These are phyloP conservation scores for Scyliorhinus canicula DNA, from an alignment of 2,797 vertebrate genomes.

Conservation along the genomic window DNA sequence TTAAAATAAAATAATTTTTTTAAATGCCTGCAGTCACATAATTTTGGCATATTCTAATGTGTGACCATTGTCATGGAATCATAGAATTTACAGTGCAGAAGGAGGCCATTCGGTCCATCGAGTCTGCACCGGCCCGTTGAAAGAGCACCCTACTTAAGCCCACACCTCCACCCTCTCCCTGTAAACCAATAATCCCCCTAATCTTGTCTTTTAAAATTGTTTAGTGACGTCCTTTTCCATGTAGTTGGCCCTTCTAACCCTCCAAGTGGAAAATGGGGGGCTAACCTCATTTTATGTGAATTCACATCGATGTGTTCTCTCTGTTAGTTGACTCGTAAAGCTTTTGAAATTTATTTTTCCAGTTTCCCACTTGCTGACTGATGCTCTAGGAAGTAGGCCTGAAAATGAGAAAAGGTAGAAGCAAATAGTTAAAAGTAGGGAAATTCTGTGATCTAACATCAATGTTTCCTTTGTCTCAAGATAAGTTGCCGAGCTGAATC, in stretches of 20 bases:
- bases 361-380: background rate
- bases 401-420: background rate
- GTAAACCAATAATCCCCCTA: too few species aligned
- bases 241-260: background rate
- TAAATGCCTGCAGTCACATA: background rate
- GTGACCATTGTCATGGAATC: background rate
- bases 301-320: background rate
- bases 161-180: too few species aligned
- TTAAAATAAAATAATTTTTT: too few species aligned
- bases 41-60: background rate
- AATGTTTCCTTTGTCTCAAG: background rate
- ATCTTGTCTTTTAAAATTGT: background rate
- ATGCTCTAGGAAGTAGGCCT: background rate
- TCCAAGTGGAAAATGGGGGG: background rate
- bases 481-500: background rate
- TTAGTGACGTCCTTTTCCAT: background rate
- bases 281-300: background rate
- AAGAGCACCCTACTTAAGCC: too few species aligned
- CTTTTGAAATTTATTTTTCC: background rate
- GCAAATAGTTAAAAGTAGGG: background rate
- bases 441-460: background rate
- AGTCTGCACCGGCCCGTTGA: too few species aligned
- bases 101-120: too few species aligned
- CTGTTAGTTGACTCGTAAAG: background rate
- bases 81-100: too few species aligned